Base-by-base conservation (phyloP, 2,888 invertebrate species). In the Caenorhabditis angaria region DNA sequence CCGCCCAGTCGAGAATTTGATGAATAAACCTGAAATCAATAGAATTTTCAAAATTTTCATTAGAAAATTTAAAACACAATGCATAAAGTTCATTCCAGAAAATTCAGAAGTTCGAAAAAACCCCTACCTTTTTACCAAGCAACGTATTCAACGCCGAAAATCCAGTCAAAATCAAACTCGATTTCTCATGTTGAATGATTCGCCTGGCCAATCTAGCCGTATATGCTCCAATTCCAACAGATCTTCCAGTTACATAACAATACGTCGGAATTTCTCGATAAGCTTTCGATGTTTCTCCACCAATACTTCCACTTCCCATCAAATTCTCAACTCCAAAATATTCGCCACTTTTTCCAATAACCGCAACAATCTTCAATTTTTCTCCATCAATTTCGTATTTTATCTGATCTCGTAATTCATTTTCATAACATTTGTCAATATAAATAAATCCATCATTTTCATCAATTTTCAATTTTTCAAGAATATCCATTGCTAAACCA, bases 1-100 rank as follows among this genome's bases (percentile, higher is more conserved):
- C 96, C 99, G 29, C 99, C 99, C 27, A 99, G 90, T 89, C 99
- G 99, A 89, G 94, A 96, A 90, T 99, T 99, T 65, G 95, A 95
- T 4, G 97, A 95, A 90, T 99, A 99, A 1, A 99, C 97, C 83
- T 56, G 2, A 95, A 53, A 51, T 6, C 5, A 61, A 27, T 32
- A 10, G 6, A 32, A 10, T 32, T n/a, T n/a, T n/a, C n/a, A n/a
- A n/a, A n/a, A n/a, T n/a, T n/a, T n/a, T n/a, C n/a, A n/a, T n/a
- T n/a, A n/a, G n/a, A n/a, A n/a, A n/a, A n/a, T n/a, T n/a, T n/a
- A n/a, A n/a, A n/a, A n/a, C n/a, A n/a, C n/a, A n/a, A n/a, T n/a
- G n/a, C n/a, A n/a, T n/a, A n/a, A n/a, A n/a, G n/a, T n/a, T n/a
- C n/a, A n/a, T n/a, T n/a, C n/a, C 10, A 25, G 18, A 24, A 25